phyloP scores from a whole-genome alignment of 1,140 invertebrate genomes.

The Rhopalosiphum maidis region DNA sequence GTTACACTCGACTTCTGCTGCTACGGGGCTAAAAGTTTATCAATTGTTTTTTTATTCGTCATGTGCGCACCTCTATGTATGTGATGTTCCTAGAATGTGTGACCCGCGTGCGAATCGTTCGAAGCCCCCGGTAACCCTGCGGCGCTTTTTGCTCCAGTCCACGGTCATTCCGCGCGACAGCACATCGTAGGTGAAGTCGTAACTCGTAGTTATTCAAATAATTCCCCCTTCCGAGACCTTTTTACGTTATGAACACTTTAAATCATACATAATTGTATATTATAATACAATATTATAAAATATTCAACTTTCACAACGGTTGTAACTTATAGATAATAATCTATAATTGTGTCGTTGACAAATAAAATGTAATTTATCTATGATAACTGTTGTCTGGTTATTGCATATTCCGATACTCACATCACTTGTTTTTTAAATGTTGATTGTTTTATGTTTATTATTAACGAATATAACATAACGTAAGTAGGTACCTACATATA shows the following conservation, averaged over 20 bases:
- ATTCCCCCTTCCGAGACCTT: background rate
- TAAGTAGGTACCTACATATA: no score
- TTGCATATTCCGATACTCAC: background rate
- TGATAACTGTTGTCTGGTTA: background rate
- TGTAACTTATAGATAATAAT: background rate
- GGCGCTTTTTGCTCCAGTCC: background rate
- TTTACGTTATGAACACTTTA: background rate
- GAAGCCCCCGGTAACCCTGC: background rate
- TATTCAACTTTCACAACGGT: background rate
- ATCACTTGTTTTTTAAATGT: background rate
- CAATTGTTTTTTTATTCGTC: slow-evolving; percentile 48
- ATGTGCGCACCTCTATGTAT: background rate
- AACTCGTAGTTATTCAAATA: background rate
- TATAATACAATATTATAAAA: background rate
- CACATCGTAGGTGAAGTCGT: background rate
- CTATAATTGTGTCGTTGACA: background rate
- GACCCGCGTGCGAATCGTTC: slow-evolving; percentile 8
- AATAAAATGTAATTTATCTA: background rate
- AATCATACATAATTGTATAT: background rate
- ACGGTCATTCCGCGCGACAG: background rate
- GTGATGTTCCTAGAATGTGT: slow-evolving; percentile 19
- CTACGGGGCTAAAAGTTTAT: slow-evolving; percentile 45
- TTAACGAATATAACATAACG: no score
- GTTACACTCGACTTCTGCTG: background rate
- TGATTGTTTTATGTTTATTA: no score